Evolutionary conservation across 2,888 invertebrate species (phyloP).

Genomic region (Oscheius sp.): DNA sequence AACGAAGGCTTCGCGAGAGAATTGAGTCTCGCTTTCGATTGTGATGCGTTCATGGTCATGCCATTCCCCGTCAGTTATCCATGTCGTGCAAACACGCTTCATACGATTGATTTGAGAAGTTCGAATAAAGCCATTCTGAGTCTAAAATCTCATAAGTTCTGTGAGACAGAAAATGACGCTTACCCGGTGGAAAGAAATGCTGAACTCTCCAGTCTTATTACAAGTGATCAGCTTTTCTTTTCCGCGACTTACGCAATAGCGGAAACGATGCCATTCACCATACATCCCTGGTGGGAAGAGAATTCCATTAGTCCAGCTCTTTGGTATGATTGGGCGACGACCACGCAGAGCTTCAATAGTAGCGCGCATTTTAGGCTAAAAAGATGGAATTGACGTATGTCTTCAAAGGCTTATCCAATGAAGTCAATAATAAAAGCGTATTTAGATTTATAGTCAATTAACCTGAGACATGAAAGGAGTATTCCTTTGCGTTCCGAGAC

Average conservation of each 20-base stretch:
- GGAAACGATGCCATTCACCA: conserved; percentile 9
- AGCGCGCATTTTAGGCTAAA: too few species aligned
- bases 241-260: background rate
- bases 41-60: conserved; percentile 19
- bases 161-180: background rate
- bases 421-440: too few species aligned
- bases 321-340: too few species aligned
- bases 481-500: too few species aligned
- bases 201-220: background rate
- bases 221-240: too few species aligned
- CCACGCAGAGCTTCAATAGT: too few species aligned
- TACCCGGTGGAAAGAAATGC: background rate
- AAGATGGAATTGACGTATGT: too few species aligned
- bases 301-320: background rate
- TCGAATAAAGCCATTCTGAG: conserved; percentile 8
- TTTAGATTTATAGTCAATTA: too few species aligned
- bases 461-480: too few species aligned
- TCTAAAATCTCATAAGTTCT: conserved; percentile 6
- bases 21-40: background rate
- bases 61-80: conserved; percentile 21
- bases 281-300: conserved; percentile 8
- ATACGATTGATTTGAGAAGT: background rate
- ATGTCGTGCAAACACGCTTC: background rate
- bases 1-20: background rate
- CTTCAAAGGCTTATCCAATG: too few species aligned